Evolutionary conservation across 2,113 vertebrate genomes (phyloP).

Genomic region (crab-eating macaque (Macaca fascicularis)): T2T-MFA8v1.1 NC_088395.1:11455501-11456000

Average conservation of each 20-base stretch:
- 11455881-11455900: constrained; percentile 93
- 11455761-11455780: constrained; percentile 88
- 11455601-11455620: constrained; percentile 80
- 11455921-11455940: constrained; percentile 97
- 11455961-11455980: constrained; percentile 93
- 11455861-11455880: constrained; percentile 92
- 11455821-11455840: constrained; percentile 93
- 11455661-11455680: constrained; percentile 92
- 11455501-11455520: constrained; percentile 84
- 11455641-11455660: constrained; percentile 92
- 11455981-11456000: constrained; percentile 97
- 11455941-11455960: constrained; percentile 93
- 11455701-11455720: constrained; percentile 94
- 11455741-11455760: constrained; percentile 96
- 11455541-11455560: constrained; percentile 87
- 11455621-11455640: constrained; percentile 93
- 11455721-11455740: constrained; percentile 94
- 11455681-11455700: constrained; percentile 98
- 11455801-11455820: constrained; percentile 94
- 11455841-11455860: constrained; percentile 94
- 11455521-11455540: constrained; percentile 87
- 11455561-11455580: constrained; percentile 91
- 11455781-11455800: constrained; percentile 88
- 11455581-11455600: constrained; percentile 95
- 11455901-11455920: constrained; percentile 93